phyloP scores from a whole-genome alignment of 2,113 vertebrate genomes.

The Porphyrio hochstetteri region DNA sequence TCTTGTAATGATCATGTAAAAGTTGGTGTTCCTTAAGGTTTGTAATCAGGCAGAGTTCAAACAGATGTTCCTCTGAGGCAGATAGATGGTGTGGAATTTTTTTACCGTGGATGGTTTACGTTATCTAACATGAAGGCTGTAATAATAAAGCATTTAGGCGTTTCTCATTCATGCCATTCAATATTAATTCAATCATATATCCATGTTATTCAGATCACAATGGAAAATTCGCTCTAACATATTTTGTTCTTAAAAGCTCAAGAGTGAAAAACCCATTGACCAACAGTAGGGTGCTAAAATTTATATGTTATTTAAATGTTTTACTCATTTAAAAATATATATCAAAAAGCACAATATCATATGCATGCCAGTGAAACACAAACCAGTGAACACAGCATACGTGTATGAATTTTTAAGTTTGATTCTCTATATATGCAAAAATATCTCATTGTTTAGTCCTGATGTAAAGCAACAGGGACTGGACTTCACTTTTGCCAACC shows the following conservation, averaged over 20 bases:
- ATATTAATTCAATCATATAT: not conserved
- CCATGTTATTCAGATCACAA: not conserved
- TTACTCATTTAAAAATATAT: not conserved
- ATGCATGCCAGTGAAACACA: not conserved
- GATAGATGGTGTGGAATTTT: not conserved
- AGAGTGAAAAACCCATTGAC: not conserved
- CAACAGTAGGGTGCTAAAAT: not conserved
- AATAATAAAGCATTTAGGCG: not conserved
- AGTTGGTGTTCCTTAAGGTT: not conserved
- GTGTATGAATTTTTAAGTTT: not conserved
- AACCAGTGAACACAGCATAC: not conserved
- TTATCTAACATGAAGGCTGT: not conserved
- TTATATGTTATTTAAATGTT: not conserved
- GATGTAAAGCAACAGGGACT: not conserved
- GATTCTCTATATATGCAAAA: not conserved
- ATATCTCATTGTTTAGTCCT: not conserved
- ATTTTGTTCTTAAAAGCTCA: not conserved
- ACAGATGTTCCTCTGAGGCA: not conserved
- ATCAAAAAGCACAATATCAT: not conserved
- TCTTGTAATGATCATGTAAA: not conserved
- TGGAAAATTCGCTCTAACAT: not conserved
- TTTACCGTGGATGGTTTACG: not conserved
- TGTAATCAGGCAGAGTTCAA: not conserved
- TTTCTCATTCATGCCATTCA: not conserved
- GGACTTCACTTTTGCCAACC: not conserved